phyloP scores from a whole-genome alignment of 2,113 vertebrate species.

The Sisor rabdophorus region DNA sequence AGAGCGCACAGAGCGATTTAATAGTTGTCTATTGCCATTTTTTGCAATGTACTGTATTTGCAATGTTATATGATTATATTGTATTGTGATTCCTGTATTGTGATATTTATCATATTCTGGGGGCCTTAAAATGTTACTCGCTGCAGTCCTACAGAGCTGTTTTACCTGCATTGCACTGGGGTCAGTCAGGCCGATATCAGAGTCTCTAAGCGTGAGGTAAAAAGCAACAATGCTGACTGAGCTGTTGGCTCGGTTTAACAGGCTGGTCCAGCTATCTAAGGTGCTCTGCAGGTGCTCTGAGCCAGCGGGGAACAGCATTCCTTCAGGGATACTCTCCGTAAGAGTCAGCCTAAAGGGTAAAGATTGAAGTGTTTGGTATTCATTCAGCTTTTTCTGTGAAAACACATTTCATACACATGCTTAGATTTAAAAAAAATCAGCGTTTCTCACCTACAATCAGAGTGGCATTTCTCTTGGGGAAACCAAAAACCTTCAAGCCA shows the following conservation, averaged over 20 bases:
- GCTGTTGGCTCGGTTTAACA: conserved; percentile 64
- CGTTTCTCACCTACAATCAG: conserved; percentile 67
- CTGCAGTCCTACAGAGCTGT: not conserved
- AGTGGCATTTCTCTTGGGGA: conserved; percentile 53
- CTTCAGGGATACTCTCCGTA: conserved; percentile 70
- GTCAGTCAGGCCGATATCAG: conserved; percentile 30
- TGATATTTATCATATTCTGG: too few relatives aligned
- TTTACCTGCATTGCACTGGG: conserved; percentile 49
- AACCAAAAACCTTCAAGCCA: conserved; percentile 59
- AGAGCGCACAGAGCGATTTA: too few relatives aligned
- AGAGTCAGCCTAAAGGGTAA: conserved; percentile 60
- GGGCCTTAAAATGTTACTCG: too few relatives aligned
- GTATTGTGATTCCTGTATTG: too few relatives aligned
- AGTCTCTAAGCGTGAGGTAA: conserved; percentile 68
- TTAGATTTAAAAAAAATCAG: not conserved
- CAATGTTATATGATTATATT: too few relatives aligned
- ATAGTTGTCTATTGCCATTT: too few relatives aligned
- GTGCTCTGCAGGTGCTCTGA: conserved; percentile 53
- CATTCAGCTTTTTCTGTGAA: not conserved
- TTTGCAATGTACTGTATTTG: too few relatives aligned
- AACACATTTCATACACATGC: not conserved
- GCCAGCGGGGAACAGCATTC: conserved; percentile 43
- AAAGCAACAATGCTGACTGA: conserved; percentile 71
- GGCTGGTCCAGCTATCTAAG: conserved; percentile 63
- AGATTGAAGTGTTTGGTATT: not conserved